These are phyloP conservation scores for Oryzias melastigma DNA, from an alignment of 2,113 vertebrate species.

Conservation along the genomic window DNA sequence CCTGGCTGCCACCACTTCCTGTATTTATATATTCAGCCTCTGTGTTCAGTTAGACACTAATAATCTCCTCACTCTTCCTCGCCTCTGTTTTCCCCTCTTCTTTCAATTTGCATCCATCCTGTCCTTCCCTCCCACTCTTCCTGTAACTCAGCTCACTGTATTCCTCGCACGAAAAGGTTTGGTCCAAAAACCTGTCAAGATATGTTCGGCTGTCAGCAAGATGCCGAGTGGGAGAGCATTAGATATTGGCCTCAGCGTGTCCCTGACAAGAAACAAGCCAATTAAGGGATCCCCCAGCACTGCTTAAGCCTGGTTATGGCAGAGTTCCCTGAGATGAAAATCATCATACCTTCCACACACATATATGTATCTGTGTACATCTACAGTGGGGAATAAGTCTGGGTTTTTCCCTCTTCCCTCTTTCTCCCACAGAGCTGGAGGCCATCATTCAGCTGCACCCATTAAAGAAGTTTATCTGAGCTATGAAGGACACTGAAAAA, in stretches of 20 bases:
- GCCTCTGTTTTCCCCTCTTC: conserved; percentile 20
- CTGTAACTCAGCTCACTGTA: conserved; percentile 37
- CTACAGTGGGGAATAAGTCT: conserved; percentile 57
- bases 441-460: conserved; percentile 54
- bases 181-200: conserved; percentile 68
- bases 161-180: conserved; percentile 56
- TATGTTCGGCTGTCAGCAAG: conserved; percentile 68
- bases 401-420: conserved; percentile 51
- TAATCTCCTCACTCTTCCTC: conserved; percentile 46
- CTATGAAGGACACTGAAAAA: conserved; percentile 57
- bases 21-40: conserved; percentile 58
- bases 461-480: conserved; percentile 57
- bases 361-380: conserved; percentile 7
- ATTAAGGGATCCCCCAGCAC: conserved; percentile 76
- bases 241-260: conserved; percentile 71
- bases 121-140: conserved; percentile 20
- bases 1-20: conserved; percentile 16
- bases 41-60: conserved; percentile 44
- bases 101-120: conserved; percentile 44
- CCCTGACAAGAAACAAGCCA: conserved; percentile 79
- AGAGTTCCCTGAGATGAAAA: conserved; percentile 74
- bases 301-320: conserved; percentile 77
- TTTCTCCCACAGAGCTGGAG: conserved; percentile 25
- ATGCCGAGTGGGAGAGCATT: conserved; percentile 71
- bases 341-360: conserved; percentile 57